Base-by-base conservation (phyloP, 2,797 vertebrate species). In the Pipistrellus pipistrellus region DNA sequence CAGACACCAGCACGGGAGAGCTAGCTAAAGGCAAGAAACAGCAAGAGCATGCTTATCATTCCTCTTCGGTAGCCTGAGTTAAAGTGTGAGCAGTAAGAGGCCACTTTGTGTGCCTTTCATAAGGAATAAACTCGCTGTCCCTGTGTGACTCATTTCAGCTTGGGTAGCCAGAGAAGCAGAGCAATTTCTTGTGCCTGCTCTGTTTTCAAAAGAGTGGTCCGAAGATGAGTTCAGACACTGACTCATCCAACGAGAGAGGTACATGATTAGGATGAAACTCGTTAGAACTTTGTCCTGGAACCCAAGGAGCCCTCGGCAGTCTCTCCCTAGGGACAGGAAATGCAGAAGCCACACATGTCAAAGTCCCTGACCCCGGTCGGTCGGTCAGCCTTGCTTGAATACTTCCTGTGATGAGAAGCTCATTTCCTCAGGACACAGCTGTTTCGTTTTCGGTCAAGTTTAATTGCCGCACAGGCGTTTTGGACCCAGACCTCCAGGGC, bases 101-200 rank as follows among this genome's bases (percentile, higher is more conserved):
- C 15, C 6, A 23, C 41, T 55, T 27, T 38, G 27, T 20, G 6
- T 53, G 21, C 48, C 44, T 88, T 92, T 76, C 64, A 81, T 86
- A 92, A 69, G 5, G 35, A 57, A 83, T 84, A 30, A 89, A 71
- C 32, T 27, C 72, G 41, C 55, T 84, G 18, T 71, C 53, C n/a
- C 64, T n/a, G 8, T 64, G 51, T 38, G 73, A 66, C 77, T 44
- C 94, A 81, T 77, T 76, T 51, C 72, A 25, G 21, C 30, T 92
- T 86, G 62, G 27, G 93, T 68, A 82, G 53, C 51, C 51, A 85
- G 64, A 69, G 84, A 85, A 93, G 38, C 38, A 51, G 53, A 86
- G 35, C 1, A 8, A 48, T 62, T 93, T 88, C 73, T 92, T 93
- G 85, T 8, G 53, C 18, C 21, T 23, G 38, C 59, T 92, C 78